A percentile compares a stretch with the other conserved stretches of the same genome.
Conservation (phyloP, 30 jellyfish, hydroid and myxozoan genomes). For the Rhopilema esculentum region DNA sequence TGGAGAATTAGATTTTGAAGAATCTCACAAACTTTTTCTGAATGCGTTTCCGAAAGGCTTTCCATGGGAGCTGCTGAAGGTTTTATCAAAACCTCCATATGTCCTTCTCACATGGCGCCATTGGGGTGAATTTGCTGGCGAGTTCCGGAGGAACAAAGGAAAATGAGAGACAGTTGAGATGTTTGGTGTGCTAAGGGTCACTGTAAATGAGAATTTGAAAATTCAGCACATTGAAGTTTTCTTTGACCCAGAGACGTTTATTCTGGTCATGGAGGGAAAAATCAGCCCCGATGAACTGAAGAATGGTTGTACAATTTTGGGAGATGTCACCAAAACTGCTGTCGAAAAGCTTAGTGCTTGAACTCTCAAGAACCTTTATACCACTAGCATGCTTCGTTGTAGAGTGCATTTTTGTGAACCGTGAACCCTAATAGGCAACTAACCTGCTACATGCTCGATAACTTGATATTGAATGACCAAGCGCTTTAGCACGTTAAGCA, state of each 20-base stretch:
- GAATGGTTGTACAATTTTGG: background rate
- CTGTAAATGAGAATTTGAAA: constrained; percentile 42
- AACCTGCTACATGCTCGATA: no score
- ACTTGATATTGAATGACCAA: no score
- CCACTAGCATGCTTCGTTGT: no score
- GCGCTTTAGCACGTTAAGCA: no score
- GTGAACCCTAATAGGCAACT: no score
- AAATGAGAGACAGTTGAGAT: constrained; percentile 30
- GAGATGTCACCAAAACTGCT: constrained; percentile 6
- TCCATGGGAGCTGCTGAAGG: constrained; percentile 73
- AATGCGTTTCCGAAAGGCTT: constrained; percentile 55
- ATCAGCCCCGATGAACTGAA: constrained; percentile 9
- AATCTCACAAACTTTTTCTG: constrained; percentile 45
- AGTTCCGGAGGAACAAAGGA: constrained; percentile 42
- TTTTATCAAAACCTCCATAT: constrained; percentile 68
- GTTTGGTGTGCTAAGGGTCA: constrained; percentile 47
- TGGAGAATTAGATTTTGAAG: constrained; percentile 41
- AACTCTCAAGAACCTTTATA: background rate
- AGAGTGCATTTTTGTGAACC: no score
- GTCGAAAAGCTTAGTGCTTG: constrained; percentile 5
- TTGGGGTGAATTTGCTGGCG: constrained; percentile 75
- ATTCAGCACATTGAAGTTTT: constrained; percentile 37
- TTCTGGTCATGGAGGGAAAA: constrained; percentile 42
- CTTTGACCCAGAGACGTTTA: constrained; percentile 61
- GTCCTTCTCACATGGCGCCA: constrained; percentile 70